Conservation (phyloP, 2,797 vertebrate species). For the Enteromius argenteus region DNA sequence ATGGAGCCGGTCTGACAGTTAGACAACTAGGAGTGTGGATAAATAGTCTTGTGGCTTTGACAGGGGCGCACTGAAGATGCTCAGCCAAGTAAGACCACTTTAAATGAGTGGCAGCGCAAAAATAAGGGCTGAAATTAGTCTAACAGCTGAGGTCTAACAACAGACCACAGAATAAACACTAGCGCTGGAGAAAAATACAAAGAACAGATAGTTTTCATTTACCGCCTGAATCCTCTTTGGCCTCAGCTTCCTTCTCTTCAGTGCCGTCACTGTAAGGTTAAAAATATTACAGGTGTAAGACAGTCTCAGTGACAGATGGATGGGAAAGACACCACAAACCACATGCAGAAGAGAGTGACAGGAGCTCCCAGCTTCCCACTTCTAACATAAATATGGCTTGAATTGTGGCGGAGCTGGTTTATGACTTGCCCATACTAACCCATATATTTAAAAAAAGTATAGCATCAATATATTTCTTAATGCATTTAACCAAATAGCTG, state of each 20-base stretch:
- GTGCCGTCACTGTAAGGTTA: constrained; percentile 84
- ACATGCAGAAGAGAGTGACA: constrained; percentile 60
- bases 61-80: constrained; percentile 72
- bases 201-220: constrained; percentile 52
- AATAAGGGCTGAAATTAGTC: constrained; percentile 30
- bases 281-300: constrained; percentile 64
- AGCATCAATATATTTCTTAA: not conserved
- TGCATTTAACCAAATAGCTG: not conserved
- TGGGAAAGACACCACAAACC: constrained; percentile 58
- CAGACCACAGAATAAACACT: constrained; percentile 31
- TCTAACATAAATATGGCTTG: constrained; percentile 34
- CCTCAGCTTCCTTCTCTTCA: constrained; percentile 90
- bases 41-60: constrained; percentile 70
- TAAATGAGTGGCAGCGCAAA: constrained; percentile 46
- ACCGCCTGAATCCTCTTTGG: constrained; percentile 86
- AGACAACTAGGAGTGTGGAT: constrained; percentile 67
- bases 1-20: constrained; percentile 53
- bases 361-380: constrained; percentile 46
- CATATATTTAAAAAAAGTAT: not conserved
- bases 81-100: constrained; percentile 59
- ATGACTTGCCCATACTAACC: not conserved
- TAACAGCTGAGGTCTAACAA: constrained; percentile 26
- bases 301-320: constrained; percentile 58
- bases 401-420: not conserved
- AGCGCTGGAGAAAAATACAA: not conserved